Base-by-base conservation (phyloP, 2,888 invertebrate genomes). In the Acrobasis consociella region DNA sequence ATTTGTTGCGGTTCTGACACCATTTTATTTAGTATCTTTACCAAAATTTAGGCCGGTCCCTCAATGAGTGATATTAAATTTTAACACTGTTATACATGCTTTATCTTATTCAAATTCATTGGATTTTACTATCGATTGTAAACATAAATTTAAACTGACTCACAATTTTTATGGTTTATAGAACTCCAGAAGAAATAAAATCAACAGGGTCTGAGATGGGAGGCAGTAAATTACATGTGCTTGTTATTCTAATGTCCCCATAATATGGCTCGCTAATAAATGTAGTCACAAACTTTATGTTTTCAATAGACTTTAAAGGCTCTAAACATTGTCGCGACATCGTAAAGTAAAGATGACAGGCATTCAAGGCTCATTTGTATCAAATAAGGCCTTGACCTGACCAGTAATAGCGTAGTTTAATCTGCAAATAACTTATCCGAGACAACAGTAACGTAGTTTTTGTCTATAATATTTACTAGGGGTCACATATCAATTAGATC, bases 231-330 rank as follows among this genome's bases (percentile, higher is more conserved):
- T 60, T 51, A 51, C 50, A 10, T 17, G 52, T 42, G 31, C 17
- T 60, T 39, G 46, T 61, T 42, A 61, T 50, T 50, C 52, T 52
- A 61, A 61, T 61, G 52, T 61, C 37, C 53, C 53, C 60, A 62
- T 58, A 62, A 65, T 38, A 56, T 60, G 49, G 11, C 50, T 65
- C 63, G 67, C 64, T 66, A 70, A 68, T 72, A 73, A 62, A 67
- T 65, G 68, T 71, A 67, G 64, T 62, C 69, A 76, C 71, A 73
- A 70, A 71, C 72, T 72, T 72, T 67, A 70, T 65, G 52, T 68
- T 71, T 73, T 80, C 70, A 74, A 79, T 76, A 66, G 75, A 76
- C 68, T 72, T 73, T 78, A 74, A 77, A 74, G 72, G 61, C 46
- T 42, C 15, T 53, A 66, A 67, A 65, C 66, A 71, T 60, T 63